A percentile compares a stretch with the other conserved stretches of the same genome.
phyloP scores from a whole-genome alignment of 2,888 invertebrate species.

The Cylloceria caligata region DNA sequence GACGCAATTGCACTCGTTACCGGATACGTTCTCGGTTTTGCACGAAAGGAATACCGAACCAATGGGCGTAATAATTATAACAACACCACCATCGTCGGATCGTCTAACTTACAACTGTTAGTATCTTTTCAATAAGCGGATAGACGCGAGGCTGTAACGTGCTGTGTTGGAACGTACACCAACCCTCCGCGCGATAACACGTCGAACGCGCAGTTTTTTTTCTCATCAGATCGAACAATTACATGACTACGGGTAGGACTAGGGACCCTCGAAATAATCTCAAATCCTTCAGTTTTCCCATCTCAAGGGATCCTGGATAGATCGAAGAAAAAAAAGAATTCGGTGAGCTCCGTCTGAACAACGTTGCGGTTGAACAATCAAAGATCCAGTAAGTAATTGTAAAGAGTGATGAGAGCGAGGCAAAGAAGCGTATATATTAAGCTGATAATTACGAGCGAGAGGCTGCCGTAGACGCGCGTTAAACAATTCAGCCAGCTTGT shows the following conservation, averaged over 20 bases:
- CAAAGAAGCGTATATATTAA: no score
- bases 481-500: conserved; percentile 66
- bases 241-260: not conserved
- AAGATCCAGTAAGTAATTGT: no score
- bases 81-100: not conserved
- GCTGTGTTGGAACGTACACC: not conserved
- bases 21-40: conserved; percentile 35
- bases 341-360: no score
- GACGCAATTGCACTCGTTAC: conserved; percentile 41
- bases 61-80: not conserved
- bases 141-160: not conserved
- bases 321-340: not conserved
- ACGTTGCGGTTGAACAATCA: no score
- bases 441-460: conserved; percentile 68
- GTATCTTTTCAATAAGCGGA: not conserved
- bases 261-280: not conserved
- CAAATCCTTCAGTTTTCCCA: not conserved
- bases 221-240: not conserved
- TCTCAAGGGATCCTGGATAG: not conserved
- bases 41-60: not conserved
- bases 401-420: not conserved
- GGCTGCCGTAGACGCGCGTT: conserved; percentile 59
- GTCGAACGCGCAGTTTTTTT: not conserved
- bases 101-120: not conserved
- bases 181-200: not conserved